Percentiles rank a stretch among this genome's conserved stretches.
Conservation (phyloP, 2,888 invertebrate species). For the Calliscelio sp. region DNA sequence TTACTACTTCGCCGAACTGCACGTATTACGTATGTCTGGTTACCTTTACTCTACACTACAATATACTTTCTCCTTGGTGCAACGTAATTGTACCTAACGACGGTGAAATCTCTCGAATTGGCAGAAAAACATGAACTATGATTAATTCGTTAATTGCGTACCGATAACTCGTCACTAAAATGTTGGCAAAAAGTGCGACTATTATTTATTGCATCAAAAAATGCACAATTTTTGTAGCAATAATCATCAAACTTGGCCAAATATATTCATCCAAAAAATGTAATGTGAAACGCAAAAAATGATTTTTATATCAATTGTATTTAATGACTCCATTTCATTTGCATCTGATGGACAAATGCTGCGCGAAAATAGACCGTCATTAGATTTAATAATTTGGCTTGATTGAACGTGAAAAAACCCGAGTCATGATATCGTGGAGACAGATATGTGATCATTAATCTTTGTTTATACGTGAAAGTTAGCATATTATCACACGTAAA, state of each 20-base stretch:
- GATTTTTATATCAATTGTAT: too few species aligned
- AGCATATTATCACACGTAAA: too few species aligned
- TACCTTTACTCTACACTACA: constrained; percentile 68
- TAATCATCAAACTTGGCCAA: constrained; percentile 9
- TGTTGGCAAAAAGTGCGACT: constrained; percentile 38
- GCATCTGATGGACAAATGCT: too few species aligned
- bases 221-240: constrained; percentile 37
- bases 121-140: constrained; percentile 64
- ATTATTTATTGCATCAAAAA: constrained; percentile 50
- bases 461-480: too few species aligned
- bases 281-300: too few species aligned
- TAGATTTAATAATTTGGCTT: too few species aligned
- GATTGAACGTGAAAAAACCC: too few species aligned
- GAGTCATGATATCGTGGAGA: too few species aligned
- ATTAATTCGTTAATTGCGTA: constrained; percentile 68
- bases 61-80: constrained; percentile 76
- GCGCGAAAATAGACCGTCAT: too few species aligned
- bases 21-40: constrained; percentile 69
- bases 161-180: constrained; percentile 61
- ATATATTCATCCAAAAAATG: too few species aligned
- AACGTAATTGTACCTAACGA: constrained; percentile 74
- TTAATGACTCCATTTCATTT: too few species aligned
- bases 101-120: constrained; percentile 76
- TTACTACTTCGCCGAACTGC: constrained; percentile 52
- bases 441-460: too few species aligned